Evolutionary conservation across 1,140 invertebrate species (phyloP), one percentile per base, ranked within the genome.

Genomic region (Achroia grisella): DNA sequence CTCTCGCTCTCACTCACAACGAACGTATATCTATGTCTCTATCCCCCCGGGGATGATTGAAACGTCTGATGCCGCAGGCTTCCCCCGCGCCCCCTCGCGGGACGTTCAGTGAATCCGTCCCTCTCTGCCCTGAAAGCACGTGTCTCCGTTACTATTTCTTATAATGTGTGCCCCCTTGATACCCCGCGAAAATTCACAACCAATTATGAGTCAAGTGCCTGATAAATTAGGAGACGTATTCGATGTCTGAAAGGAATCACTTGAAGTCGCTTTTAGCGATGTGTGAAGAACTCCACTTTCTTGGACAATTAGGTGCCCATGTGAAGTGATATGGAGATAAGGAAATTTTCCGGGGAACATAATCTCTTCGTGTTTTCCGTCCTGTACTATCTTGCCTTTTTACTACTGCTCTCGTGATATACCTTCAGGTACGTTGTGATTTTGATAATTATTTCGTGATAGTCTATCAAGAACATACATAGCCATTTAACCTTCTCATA

Each of bases 71-170:
- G 79, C 79, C 80, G 80, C 80, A 81, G 72, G 77, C 80, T 77
- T 77, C 77, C 75, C 76, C 60, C 75, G 63, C 72, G 60, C 68
- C 76, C 74, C 73, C 65, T 66, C 62, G 63, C 73, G 81, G 80
- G 80, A 84, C 80, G 77, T 84, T 81, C 77, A 84, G 80, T 84
- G 80, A 84, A 81, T 84, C 80, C 80, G 80, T 84, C 80, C 80
- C 76, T 78, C 77, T 84, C 77, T 81, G 80, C 70, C 68, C 69
- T 65, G 77, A 73, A 67, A 84, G 75, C 80, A 84, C 80, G 80
- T 84, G 80, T 76, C 73, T 61, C 70, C 65, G 75, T 76, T 81
- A 80, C 76, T 80, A 83, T 80, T 83, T 75, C 79, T 77, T 79
- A 81, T 78, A 76, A 80, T 83, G 77, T 84, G 77, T 81, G 77